Percentiles rank a stretch among this genome's conserved stretches.
Evolutionary conservation across 2,113 vertebrate species (phyloP).

Genomic region (Sporophila hypoxantha): DNA sequence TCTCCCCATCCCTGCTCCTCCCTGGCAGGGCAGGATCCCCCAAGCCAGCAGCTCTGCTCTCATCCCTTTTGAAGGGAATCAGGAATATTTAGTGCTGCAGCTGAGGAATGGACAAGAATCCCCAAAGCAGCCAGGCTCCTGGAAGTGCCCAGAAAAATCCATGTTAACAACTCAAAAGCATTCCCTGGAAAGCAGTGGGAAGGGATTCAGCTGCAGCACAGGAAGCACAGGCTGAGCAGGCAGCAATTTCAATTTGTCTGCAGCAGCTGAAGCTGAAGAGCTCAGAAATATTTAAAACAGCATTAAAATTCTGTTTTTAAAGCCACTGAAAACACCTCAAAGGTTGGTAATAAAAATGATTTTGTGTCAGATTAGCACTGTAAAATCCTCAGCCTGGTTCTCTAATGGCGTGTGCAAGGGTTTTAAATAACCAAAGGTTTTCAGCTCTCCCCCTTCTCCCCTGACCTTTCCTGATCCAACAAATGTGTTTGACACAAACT

Average conservation of each 20-base stretch:
- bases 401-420: accelerated
- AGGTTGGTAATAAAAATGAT: accelerated
- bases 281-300: too few relatives aligned
- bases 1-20: not conserved
- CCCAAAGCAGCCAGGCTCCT: not conserved
- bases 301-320: not conserved
- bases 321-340: not conserved
- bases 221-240: not conserved
- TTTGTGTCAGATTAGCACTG: not conserved
- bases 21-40: not conserved
- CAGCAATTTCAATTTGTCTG: not conserved
- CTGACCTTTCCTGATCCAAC: not conserved
- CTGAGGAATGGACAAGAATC: not conserved
- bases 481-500: not conserved
- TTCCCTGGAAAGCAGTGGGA: not conserved
- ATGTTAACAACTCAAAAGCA: not conserved
- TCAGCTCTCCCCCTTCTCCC: not conserved
- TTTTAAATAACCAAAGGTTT: not conserved
- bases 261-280: not conserved
- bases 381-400: not conserved
- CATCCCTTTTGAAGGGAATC: not conserved
- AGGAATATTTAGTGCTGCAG: not conserved
- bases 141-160: not conserved
- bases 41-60: not conserved
- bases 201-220: not conserved